Base-by-base conservation (phyloP, 2,113 vertebrate species). In the Odocoileus hemionus region DNA sequence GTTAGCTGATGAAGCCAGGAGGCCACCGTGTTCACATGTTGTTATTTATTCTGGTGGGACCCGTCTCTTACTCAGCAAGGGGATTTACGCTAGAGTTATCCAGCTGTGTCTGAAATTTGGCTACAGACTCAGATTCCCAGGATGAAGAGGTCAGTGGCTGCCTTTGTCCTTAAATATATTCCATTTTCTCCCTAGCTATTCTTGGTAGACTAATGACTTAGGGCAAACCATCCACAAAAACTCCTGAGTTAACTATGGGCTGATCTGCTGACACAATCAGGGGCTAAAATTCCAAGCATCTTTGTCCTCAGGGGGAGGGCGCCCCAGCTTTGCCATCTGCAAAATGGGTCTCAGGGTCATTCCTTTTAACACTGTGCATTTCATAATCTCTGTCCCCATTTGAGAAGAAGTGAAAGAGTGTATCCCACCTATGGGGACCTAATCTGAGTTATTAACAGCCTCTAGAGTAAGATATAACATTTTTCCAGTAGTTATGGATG, bases 131-230 rank as follows among this genome's bases (percentile, higher is more conserved):
- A 89, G 67, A 64, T 94, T 97, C 86, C 58, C 80, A 95, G 88
- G 67, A 93, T 88, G 47, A 43, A 70, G 93, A 97, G 58, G 80
- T 96, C 95, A 95, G 85, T 97, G 58, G n/a, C 80, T 96, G 58
- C 45, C 28, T 96, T 95, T 97, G 83, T 97, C 96, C 70, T 92
- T 50, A 95, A 95, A 93, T 95, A 84, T 57, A 93, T 74, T 96
- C 91, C 79, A 86, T 94, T 95, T 92, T 97, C 85, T 96, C 50
- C 55, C 55, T 87, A 21, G 6, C 55, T 96, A 86, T 89, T 93
- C 94, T 88, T 88, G 87, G 76, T 97, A 52, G 28, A 33, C 78
- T 50, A 33, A 80, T 80, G 78, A 70, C 64, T 89, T 64, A 87
- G 60, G 39, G 57, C 47, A 87, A 70, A 57, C 33, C 26, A 26